Conservation (phyloP, 2,888 invertebrate species). For the Eupithecia tripunctaria region DNA sequence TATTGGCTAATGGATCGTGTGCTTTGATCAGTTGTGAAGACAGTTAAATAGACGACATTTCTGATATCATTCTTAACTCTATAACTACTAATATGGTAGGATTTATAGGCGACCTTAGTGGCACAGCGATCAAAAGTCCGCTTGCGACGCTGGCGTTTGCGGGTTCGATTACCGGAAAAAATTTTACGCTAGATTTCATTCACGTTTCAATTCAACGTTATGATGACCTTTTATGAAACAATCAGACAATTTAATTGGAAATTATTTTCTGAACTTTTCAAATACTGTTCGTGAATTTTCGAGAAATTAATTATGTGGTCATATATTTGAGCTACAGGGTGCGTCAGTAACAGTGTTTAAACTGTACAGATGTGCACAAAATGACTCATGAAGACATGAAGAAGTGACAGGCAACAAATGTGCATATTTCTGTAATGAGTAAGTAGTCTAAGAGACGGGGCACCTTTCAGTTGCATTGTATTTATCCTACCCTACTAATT, state of each 20-base stretch:
- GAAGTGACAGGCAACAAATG: conserved; percentile 23
- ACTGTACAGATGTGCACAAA: background rate
- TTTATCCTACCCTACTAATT: too few species aligned
- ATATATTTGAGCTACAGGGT: background rate
- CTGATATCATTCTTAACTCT: background rate
- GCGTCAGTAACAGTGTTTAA: background rate
- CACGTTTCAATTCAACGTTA: background rate
- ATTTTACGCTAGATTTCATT: background rate
- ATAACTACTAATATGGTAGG: background rate
- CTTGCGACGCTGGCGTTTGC: background rate
- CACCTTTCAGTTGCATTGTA: background rate
- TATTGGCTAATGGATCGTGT: background rate
- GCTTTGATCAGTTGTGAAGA: background rate
- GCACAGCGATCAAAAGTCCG: background rate
- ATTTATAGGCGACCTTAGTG: background rate
- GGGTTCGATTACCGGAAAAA: background rate
- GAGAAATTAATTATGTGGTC: background rate
- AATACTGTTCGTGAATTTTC: background rate
- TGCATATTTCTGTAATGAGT: conserved; percentile 31
- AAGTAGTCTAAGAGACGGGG: conserved; percentile 17
- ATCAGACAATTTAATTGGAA: too few species aligned
- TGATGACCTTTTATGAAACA: background rate
- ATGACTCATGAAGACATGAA: conserved; percentile 18
- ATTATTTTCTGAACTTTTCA: background rate
- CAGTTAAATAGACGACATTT: background rate